Evolutionary conservation across 2,888 invertebrate species (phyloP), one percentile per base, ranked within the genome.

Genomic region (Drosophila picticornis): DNA sequence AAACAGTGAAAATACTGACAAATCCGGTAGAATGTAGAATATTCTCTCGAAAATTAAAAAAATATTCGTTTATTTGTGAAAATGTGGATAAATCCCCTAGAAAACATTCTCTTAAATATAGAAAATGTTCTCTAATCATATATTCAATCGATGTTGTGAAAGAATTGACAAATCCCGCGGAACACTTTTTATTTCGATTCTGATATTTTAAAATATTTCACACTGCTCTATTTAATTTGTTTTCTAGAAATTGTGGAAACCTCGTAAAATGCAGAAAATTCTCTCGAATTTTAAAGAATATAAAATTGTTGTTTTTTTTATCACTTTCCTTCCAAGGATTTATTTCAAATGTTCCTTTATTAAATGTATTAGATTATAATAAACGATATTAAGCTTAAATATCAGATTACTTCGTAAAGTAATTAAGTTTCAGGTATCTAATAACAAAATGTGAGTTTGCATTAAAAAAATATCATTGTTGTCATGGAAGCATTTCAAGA

Each of bases 271-370:
- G n/a, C 9, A 4, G 10, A 4, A 2, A 40, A 40, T 4, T 4
- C 40, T n/a, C n/a, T 10, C 0, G n/a, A 40, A n/a, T 9, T n/a
- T n/a, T n/a, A 4, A 40, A 22, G 11, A 36, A 22, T n/a, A 43
- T 22, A 22, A 0, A 11, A 0, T 5, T 5, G 11, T 2, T 0
- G 22, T 43, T 22, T 0, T 43, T 43, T 22, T 16, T 25, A 22
- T 46, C 22, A 7, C 7, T 13, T 13, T 22, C 4, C 46, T 7
- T 16, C 4, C 13, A 22, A 22, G 7, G 4, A 9, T 46, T 46
- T 22, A 22, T 16, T 16, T 4, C 0, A 46, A 46, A 9, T 9
- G 2, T 25, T 46, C 4, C 16, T 46, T 25, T 4, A 22, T 2
- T n/a, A 10, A 40, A 10, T 40, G n/a, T 4, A 7, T 22, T 16